Evolutionary conservation across 2,113 vertebrate species (phyloP).

Genomic region (Syngnathus scovelli): DNA sequence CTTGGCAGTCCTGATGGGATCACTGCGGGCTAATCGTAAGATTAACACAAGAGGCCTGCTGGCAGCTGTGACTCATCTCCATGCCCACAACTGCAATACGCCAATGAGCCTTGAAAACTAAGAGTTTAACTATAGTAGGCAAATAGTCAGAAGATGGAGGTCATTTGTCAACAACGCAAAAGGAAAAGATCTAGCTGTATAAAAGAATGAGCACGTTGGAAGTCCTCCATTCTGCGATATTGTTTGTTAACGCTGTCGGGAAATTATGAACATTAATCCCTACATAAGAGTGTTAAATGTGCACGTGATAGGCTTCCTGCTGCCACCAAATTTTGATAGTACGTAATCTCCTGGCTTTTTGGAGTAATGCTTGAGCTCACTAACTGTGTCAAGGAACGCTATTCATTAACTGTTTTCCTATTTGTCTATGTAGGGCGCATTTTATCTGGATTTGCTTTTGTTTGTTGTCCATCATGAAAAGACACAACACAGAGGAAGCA

Average conservation of each 20-base stretch:
- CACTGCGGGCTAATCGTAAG: constrained; percentile 62
- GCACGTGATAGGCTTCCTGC: constrained; percentile 32
- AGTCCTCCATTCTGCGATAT: constrained; percentile 6
- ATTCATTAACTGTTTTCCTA: constrained; percentile 28
- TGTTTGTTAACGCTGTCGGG: constrained; percentile 15
- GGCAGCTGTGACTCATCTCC: constrained; percentile 62
- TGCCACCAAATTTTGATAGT: constrained; percentile 28
- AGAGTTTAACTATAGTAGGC: neutral
- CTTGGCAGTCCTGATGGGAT: constrained; percentile 69
- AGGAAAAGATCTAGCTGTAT: neutral
- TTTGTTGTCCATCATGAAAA: constrained; percentile 34
- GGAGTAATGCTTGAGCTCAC: constrained; percentile 25
- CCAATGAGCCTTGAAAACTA: constrained; percentile 27
- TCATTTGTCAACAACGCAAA: neutral
- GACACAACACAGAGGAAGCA: constrained; percentile 46
- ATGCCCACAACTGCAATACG: constrained; percentile 38
- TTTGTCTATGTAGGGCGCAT: constrained; percentile 15
- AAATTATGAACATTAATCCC: constrained; percentile 44
- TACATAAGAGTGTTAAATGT: constrained; percentile 41
- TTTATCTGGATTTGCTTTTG: constrained; percentile 44
- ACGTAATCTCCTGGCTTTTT: constrained; percentile 24
- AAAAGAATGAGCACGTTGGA: neutral
- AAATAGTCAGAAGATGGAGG: constrained; percentile 1
- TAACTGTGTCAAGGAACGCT: constrained; percentile 42
- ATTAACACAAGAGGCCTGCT: constrained; percentile 57